Evolutionary conservation across 2,888 invertebrate genomes (phyloP).

Genomic region (Ectemnius continuus): DNA sequence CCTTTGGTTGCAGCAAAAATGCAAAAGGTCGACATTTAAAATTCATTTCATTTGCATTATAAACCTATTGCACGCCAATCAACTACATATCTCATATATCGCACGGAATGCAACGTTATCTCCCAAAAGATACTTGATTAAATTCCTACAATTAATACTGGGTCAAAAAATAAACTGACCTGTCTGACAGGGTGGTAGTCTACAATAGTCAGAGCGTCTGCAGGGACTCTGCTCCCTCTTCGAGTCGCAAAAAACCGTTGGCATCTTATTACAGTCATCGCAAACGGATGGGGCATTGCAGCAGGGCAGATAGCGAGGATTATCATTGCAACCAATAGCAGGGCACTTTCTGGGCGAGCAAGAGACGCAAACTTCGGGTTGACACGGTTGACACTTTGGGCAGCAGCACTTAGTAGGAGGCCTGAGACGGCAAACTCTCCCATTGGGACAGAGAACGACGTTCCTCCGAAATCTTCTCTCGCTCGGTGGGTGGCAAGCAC

Average conservation of each 20-base stretch:
- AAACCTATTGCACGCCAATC: constrained; percentile 30
- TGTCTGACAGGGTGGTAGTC: no score
- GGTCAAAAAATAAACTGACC: no score
- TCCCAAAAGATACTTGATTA: no score
- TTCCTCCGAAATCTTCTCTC: constrained; percentile 62
- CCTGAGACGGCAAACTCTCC: constrained; percentile 56
- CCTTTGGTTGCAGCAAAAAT: constrained; percentile 60
- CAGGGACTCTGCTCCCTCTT: no score
- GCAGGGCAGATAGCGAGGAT: constrained; percentile 33
- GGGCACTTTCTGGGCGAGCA: constrained; percentile 56
- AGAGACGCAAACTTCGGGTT: constrained; percentile 52
- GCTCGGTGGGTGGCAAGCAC: constrained; percentile 63
- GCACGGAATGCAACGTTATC: no score
- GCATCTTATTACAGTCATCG: no score
- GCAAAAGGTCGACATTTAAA: constrained; percentile 19
- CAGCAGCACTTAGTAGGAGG: constrained; percentile 60
- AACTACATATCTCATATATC: constrained; percentile 13
- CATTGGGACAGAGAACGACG: constrained; percentile 59
- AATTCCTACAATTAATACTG: no score
- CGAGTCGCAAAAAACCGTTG: no score
- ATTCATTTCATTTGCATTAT: constrained; percentile 2
- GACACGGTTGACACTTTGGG: constrained; percentile 58
- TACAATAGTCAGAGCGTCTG: no score
- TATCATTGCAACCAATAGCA: constrained; percentile 22
- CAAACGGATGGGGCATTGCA: not conserved